phyloP scores from a whole-genome alignment of 2,888 invertebrate genomes.

The Melanchra persicariae region DNA sequence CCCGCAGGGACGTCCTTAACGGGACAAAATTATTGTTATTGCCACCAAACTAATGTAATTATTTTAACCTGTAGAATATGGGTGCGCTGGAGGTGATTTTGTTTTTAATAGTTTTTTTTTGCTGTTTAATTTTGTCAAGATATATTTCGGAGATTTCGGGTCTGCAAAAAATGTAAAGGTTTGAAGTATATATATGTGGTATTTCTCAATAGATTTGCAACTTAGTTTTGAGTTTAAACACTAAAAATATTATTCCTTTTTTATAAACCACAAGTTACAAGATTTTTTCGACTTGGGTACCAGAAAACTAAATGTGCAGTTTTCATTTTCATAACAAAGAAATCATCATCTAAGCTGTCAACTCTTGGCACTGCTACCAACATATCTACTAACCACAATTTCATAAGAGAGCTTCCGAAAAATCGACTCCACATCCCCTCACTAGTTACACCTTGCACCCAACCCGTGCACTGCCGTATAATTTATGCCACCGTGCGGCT shows the following conservation, averaged over 20 bases:
- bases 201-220: neutral
- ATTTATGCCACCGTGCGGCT: constrained; percentile 75
- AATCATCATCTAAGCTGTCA: neutral
- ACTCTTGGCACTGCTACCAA: neutral
- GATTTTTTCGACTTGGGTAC: no score
- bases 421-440: constrained; percentile 42
- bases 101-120: constrained; percentile 33
- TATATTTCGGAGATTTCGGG: no score
- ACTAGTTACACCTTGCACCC: constrained; percentile 57
- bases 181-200: neutral
- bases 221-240: neutral
- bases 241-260: neutral
- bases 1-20: constrained; percentile 74
- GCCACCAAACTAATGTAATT: constrained; percentile 89
- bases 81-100: constrained; percentile 66
- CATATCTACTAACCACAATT: neutral
- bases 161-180: neutral
- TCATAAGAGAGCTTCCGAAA: constrained; percentile 26
- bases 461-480: constrained; percentile 63
- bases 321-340: neutral
- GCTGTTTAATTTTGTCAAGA: neutral
- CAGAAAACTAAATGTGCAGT: neutral
- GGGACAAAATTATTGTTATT: constrained; percentile 87
- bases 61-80: constrained; percentile 80
- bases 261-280: neutral